Evolutionary conservation across 2,113 vertebrate species (phyloP).

Genomic region (Formicarius rufipectus): DNA sequence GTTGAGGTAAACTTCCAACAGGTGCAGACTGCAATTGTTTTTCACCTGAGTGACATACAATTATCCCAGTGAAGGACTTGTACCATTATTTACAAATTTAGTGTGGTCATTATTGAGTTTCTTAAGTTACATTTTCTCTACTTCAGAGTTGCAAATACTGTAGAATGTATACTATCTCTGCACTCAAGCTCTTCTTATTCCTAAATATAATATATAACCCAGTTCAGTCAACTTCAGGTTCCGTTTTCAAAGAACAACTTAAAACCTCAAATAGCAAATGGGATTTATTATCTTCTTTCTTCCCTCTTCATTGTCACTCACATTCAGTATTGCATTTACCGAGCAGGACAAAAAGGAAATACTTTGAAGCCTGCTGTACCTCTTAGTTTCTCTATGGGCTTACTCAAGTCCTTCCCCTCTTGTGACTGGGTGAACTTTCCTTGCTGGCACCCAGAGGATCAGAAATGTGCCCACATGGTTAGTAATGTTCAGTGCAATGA

Average conservation of each 20-base stretch:
- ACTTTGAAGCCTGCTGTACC: neutral
- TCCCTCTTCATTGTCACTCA: neutral
- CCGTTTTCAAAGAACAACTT: conserved; percentile 14
- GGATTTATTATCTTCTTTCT: conserved; percentile 10
- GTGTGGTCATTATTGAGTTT: neutral
- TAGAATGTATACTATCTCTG: neutral
- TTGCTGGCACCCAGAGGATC: neutral
- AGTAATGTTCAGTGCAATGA: neutral
- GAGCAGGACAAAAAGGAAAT: neutral
- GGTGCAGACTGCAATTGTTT: neutral
- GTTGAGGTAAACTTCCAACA: neutral
- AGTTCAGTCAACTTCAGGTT: conserved; percentile 20
- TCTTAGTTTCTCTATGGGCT: neutral
- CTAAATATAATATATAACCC: neutral
- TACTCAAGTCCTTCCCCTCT: neutral
- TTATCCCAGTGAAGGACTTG: neutral
- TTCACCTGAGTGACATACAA: neutral
- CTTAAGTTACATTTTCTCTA: neutral
- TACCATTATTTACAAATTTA: neutral
- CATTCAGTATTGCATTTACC: neutral
- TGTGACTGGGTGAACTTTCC: neutral
- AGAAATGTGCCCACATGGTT: neutral
- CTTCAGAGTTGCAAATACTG: neutral
- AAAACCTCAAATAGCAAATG: conserved; percentile 6
- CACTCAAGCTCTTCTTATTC: neutral